Evolutionary conservation across 2,888 invertebrate genomes (phyloP).

Genomic region (Stenodema calcarata): DNA sequence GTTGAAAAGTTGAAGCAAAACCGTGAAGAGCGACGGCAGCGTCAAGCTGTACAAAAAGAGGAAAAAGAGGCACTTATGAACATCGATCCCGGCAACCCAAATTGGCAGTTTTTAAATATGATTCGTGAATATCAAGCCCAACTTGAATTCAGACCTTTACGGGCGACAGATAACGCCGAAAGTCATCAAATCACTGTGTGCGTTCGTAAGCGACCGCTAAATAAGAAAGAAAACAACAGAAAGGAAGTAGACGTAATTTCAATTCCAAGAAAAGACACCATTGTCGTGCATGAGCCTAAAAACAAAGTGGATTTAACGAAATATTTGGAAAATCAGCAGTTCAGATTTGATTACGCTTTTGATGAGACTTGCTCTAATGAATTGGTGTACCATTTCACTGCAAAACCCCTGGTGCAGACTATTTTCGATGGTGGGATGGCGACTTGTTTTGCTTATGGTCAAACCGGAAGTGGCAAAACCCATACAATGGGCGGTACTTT

Average conservation of each 20-base stretch:
- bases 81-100: slow-evolving; percentile 57
- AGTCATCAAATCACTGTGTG: slow-evolving; percentile 98
- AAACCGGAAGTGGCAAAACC: slow-evolving; percentile 95
- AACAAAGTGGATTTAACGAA: slow-evolving; percentile 97
- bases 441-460: slow-evolving; percentile 99
- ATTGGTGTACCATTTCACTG: slow-evolving; percentile 97
- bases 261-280: slow-evolving; percentile 91
- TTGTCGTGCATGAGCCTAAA: slow-evolving; percentile 91
- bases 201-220: slow-evolving; percentile 94
- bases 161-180: slow-evolving; percentile 83
- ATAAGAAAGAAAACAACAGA: slow-evolving; percentile 83
- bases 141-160: slow-evolving; percentile 86
- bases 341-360: slow-evolving; percentile 98
- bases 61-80: slow-evolving; percentile 65
- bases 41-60: slow-evolving; percentile 67
- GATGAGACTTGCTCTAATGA: slow-evolving; percentile 95
- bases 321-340: slow-evolving; percentile 96
- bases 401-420: slow-evolving; percentile 94
- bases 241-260: slow-evolving; percentile 98
- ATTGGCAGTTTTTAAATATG: slow-evolving; percentile 58
- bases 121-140: slow-evolving; percentile 80
- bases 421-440: slow-evolving; percentile 99
- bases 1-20: slow-evolving; percentile 65
- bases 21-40: slow-evolving; percentile 64
- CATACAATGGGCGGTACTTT: slow-evolving; percentile 99